Evolutionary conservation across 2,113 vertebrate genomes (phyloP), one percentile per base, ranked within the genome.

Genomic region (Crotalus viridis): DNA sequence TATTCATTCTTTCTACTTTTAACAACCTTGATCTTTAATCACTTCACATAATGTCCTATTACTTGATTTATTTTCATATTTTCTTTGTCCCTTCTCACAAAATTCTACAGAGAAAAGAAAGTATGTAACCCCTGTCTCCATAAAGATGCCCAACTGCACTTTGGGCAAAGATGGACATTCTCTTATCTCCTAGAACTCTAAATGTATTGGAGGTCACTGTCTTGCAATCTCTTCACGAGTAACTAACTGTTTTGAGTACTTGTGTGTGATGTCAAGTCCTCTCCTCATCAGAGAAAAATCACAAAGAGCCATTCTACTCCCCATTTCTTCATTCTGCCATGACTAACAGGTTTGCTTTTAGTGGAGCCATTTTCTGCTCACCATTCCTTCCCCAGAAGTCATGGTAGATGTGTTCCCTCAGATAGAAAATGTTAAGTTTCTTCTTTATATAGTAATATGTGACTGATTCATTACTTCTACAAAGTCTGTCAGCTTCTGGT

Each of bases 401-500:
- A n/a, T 13, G 26, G 26, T 69, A 69, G 61, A 69, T n/a, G 61
- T 13, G 4, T 15, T 69, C n/a, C 28, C 28, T 69, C 91, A 94
- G 94, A 96, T 94, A 95, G 93, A 96, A 93, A 94, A 94, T 95
- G 89, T 93, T 96, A 94, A 97, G 95, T 97, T 96, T 93, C 94
- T 96, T 94, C 95, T 94, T 89, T 92, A 93, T 51, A 95, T 93
- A 90, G 61, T 0, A 17, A 91, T 94, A 91, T 92, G 5, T 94
- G 95, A 94, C 94, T 94, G 1, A 69, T 74, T 96, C 91, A 0
- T 96, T 96, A 95, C 94, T 95, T 93, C 91, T 90, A 74, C 93
- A 55, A 87, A 85, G 91, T 43, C 51, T 87, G 89, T 91, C 93
- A 94, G 93, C 91, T 94, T 91, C 92, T 95, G 94, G 92, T 97